These are phyloP conservation scores for Aleiodes sp. DNA, from an alignment of 1,140 invertebrate species.

Conservation along the genomic window DNA sequence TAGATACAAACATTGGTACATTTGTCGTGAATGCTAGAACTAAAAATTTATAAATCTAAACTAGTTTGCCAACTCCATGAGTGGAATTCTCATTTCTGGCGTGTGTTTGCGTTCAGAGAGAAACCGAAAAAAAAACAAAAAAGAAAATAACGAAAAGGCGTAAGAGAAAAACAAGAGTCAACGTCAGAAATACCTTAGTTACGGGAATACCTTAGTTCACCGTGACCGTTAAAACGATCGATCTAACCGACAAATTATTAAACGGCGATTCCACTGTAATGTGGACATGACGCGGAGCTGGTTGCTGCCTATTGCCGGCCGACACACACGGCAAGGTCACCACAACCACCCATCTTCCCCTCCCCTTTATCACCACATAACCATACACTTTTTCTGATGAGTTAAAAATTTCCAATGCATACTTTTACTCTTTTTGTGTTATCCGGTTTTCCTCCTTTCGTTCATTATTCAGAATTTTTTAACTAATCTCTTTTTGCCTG, in stretches of 20 bases:
- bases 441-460: neutral
- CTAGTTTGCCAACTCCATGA: neutral
- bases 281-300: neutral
- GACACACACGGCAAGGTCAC: constrained; percentile 30
- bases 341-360: neutral
- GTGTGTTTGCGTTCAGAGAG: neutral
- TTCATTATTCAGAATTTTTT: neutral
- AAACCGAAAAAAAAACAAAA: neutral
- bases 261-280: constrained; percentile 20
- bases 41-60: too few species aligned
- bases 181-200: constrained; percentile 37
- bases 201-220: constrained; percentile 49
- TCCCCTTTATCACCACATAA: neutral
- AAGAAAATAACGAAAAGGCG: neutral
- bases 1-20: neutral
- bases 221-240: constrained; percentile 47
- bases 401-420: neutral
- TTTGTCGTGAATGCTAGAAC: neutral
- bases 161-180: constrained; percentile 19
- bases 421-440: neutral
- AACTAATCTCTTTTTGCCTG: neutral
- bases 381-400: constrained; percentile 5
- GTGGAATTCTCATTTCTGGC: neutral
- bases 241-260: constrained; percentile 48
- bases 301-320: constrained; percentile 7